Conservation (phyloP, 2,113 vertebrate genomes). For the Sinocyclocheilus anophthalmus region DNA sequence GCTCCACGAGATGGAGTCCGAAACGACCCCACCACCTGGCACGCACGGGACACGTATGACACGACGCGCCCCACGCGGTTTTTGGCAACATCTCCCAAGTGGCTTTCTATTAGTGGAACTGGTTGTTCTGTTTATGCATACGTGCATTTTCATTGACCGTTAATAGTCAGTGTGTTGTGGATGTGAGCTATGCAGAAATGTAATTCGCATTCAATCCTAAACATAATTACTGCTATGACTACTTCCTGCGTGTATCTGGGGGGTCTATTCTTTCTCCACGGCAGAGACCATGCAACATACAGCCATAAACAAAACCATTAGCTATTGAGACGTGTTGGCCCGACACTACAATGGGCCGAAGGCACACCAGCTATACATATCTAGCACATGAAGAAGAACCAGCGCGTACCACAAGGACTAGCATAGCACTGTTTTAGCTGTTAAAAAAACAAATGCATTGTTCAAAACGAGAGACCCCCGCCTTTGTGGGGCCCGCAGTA, state of each 20-base stretch:
- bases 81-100: constrained; percentile 49
- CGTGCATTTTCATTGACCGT: constrained; percentile 1
- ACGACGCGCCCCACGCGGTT: no score
- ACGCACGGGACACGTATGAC: no score
- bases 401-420: no score
- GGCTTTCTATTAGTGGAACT: constrained; percentile 32
- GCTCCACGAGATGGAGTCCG: no score
- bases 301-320: constrained; percentile 62
- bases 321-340: no score
- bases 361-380: no score
- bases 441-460: no score
- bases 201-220: neutral
- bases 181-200: neutral
- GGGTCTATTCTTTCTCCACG: constrained; percentile 54
- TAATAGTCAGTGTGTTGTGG: constrained; percentile 8
- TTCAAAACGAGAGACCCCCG: no score
- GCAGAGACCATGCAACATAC: constrained; percentile 58
- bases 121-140: constrained; percentile 31
- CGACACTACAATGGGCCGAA: no score
- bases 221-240: constrained; percentile 28
- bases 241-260: constrained; percentile 59
- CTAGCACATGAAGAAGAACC: constrained; percentile 44
- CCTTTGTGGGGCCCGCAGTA: no score
- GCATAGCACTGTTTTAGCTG: no score
- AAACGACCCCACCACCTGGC: no score